Evolutionary conservation across 2,888 invertebrate species (phyloP).

Genomic region (Eupsilia transversa): DNA sequence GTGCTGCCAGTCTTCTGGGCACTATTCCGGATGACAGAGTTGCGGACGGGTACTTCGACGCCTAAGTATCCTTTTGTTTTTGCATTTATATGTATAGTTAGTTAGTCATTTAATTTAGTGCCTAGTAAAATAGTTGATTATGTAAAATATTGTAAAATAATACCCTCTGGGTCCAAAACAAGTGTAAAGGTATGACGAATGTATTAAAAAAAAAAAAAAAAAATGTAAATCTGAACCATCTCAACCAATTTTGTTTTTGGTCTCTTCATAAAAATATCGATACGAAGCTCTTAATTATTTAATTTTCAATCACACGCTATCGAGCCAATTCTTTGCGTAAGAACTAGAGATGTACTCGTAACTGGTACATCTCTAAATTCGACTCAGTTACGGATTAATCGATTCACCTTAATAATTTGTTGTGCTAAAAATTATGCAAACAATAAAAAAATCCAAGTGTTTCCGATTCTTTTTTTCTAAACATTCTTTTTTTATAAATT

Average conservation of each 20-base stretch:
- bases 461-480: neutral
- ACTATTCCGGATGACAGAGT: too few relatives aligned
- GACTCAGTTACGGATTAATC: conserved; percentile 50
- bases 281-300: conserved; percentile 6
- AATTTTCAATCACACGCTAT: conserved; percentile 15
- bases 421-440: conserved; percentile 50
- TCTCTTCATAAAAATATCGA: neutral
- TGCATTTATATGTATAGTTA: too few relatives aligned
- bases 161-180: too few relatives aligned
- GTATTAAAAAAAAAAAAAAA: neutral
- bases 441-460: neutral
- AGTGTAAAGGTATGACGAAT: neutral
- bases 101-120: too few relatives aligned
- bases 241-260: neutral
- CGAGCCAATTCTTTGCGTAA: conserved; percentile 35
- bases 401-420: conserved; percentile 53
- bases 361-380: conserved; percentile 56
- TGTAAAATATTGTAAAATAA: too few relatives aligned
- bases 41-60: too few relatives aligned
- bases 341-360: conserved; percentile 32
- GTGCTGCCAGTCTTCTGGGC: too few relatives aligned
- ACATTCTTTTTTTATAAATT: neutral
- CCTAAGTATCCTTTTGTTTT: too few relatives aligned
- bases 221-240: neutral
- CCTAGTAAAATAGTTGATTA: too few relatives aligned